These are phyloP conservation scores for Drosophila leonis DNA, from an alignment of 2,888 invertebrate genomes.

Conservation along the genomic window DNA sequence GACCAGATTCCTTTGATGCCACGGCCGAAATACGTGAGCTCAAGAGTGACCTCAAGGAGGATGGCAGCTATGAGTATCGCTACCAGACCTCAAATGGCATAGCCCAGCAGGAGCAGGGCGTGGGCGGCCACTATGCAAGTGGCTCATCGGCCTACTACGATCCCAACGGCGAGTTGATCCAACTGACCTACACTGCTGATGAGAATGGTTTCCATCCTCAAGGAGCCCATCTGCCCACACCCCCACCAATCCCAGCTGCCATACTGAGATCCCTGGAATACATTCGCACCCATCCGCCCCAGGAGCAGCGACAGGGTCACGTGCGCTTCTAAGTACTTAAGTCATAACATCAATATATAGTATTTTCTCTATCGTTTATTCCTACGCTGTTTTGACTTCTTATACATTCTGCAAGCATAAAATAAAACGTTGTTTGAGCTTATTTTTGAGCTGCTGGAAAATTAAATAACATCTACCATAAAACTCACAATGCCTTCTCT, in stretches of 20 bases:
- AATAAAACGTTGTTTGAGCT: constrained; percentile 31
- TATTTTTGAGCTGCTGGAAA: constrained; percentile 46
- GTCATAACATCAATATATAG: background rate
- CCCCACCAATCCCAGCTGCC: constrained; percentile 83
- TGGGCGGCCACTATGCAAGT: constrained; percentile 86
- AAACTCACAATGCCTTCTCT: background rate
- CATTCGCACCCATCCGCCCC: constrained; percentile 83
- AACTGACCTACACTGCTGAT: constrained; percentile 87
- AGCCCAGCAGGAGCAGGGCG: constrained; percentile 87
- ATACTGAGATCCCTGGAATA: constrained; percentile 83
- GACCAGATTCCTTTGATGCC: constrained; percentile 80
- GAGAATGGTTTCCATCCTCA: constrained; percentile 87
- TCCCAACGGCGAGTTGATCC: constrained; percentile 86
- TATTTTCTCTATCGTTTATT: constrained; percentile 10
- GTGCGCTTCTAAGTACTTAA: constrained; percentile 36
- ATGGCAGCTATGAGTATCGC: constrained; percentile 85
- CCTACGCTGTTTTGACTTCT: constrained; percentile 1
- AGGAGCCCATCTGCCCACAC: constrained; percentile 85
- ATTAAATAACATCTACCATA: constrained; percentile 29
- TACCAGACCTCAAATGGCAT: constrained; percentile 89
- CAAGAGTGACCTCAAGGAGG: constrained; percentile 83
- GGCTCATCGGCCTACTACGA: constrained; percentile 87
- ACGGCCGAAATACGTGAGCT: constrained; percentile 84
- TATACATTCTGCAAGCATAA: constrained; percentile 27
- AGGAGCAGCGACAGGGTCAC: constrained; percentile 70